Conservation (phyloP, 2,797 vertebrate species). For the Monodelphis domestica region DNA sequence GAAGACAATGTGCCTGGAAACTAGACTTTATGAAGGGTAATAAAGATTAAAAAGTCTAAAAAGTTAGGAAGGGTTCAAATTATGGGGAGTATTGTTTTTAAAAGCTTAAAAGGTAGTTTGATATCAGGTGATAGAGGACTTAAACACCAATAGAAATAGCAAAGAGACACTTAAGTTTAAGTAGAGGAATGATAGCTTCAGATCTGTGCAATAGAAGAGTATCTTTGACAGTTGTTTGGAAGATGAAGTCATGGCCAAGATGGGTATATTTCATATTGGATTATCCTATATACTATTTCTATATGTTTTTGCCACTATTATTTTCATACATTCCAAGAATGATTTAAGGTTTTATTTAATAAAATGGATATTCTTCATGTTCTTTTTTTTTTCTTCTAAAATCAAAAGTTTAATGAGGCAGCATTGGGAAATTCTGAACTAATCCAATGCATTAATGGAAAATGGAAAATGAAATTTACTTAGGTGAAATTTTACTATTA, state of each 20-base stretch:
- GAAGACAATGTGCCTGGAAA: background rate
- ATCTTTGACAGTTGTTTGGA: background rate
- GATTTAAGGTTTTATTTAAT: background rate
- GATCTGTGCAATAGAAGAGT: background rate
- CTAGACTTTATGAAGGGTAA: background rate
- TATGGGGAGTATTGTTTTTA: background rate
- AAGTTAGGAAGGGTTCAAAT: background rate
- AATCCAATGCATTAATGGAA: background rate
- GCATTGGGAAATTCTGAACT: background rate
- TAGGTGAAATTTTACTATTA: background rate
- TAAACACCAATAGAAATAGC: background rate
- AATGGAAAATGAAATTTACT: no score
- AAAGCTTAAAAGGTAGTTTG: background rate
- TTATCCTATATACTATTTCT: background rate
- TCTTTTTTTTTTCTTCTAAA: background rate
- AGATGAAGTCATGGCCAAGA: background rate
- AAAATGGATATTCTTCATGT: background rate
- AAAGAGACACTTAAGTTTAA: background rate
- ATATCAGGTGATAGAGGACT: background rate
- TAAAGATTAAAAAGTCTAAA: background rate
- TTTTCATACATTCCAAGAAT: background rate
- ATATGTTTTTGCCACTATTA: background rate
- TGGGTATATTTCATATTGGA: background rate
- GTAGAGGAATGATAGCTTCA: background rate
- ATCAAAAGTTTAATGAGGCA: background rate